Percentiles rank a stretch among this genome's conserved stretches.
Conservation (phyloP, 2,113 vertebrate genomes). For the Copsychus sechellarum region DNA sequence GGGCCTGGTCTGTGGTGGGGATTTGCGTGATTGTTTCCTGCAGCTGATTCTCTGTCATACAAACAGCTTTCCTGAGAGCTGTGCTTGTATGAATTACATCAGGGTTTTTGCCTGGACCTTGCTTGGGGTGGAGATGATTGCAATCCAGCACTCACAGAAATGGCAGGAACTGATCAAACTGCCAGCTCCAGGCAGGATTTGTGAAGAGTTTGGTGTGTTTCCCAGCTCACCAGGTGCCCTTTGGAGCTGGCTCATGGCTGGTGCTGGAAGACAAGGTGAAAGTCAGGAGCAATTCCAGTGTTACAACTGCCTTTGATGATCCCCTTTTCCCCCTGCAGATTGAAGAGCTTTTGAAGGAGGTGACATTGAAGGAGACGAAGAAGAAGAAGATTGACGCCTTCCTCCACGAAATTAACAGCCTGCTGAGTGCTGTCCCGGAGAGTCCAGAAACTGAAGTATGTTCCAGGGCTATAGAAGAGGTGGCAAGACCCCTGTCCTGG, state of each 20-base stretch:
- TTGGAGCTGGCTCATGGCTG: rapidly evolving
- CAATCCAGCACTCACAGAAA: background rate
- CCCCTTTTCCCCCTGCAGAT: slow-evolving; percentile 72
- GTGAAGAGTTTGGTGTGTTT: background rate
- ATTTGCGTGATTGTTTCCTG: background rate
- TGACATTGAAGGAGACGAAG: slow-evolving; percentile 84
- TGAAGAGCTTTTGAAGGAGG: slow-evolving; percentile 92
- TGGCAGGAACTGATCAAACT: rapidly evolving
- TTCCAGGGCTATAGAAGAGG: background rate
- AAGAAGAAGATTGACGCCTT: slow-evolving; percentile 85
- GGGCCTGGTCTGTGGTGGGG: background rate
- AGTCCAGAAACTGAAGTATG: slow-evolving; percentile 79
- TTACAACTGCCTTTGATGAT: background rate
- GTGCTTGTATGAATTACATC: rapidly evolving
- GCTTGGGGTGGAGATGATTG: background rate
- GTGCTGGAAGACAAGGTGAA: background rate
- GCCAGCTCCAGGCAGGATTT: background rate
- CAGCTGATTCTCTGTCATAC: background rate
- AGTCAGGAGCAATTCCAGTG: background rate
- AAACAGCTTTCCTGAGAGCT: background rate
- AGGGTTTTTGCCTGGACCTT: rapidly evolving
- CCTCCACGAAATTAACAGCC: slow-evolving; percentile 77
- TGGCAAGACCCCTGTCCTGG: background rate
- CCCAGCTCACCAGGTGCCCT: background rate
- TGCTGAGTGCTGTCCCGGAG: slow-evolving; percentile 78